Percentiles rank a stretch among this genome's conserved stretches.
These are phyloP conservation scores for Gryon sp. DNA, from an alignment of 1,140 invertebrate species.

Conservation along the genomic window DNA sequence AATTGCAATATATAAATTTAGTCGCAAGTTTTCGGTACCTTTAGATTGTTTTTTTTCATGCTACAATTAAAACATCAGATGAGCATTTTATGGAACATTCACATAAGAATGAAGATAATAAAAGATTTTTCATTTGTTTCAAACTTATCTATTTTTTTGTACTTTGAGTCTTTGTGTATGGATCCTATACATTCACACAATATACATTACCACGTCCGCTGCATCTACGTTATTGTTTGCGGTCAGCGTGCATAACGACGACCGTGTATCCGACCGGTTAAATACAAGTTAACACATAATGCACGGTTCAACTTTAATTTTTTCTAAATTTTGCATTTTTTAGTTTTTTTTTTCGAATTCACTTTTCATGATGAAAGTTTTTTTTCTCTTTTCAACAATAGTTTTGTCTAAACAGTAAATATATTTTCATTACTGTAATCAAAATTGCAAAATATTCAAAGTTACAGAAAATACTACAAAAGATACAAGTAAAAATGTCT, in stretches of 20 bases:
- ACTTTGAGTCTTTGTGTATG: slow-evolving; percentile 15
- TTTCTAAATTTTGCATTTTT: slow-evolving; percentile 3
- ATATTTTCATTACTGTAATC: too few species aligned
- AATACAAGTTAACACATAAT: slow-evolving; percentile 26
- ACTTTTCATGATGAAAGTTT: too few species aligned
- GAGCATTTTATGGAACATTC: slow-evolving; percentile 1
- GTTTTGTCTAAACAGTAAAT: too few species aligned
- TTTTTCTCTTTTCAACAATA: too few species aligned
- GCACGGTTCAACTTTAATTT: slow-evolving; percentile 18
- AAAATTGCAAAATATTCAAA: too few species aligned
- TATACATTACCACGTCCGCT: slow-evolving; percentile 67
- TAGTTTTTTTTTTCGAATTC: too few species aligned
- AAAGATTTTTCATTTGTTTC: slow-evolving; percentile 19
- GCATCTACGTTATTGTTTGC: slow-evolving; percentile 68
- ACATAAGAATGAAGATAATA: slow-evolving; percentile 7
- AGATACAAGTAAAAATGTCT: too few species aligned
- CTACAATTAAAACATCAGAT: neutral
- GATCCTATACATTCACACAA: slow-evolving; percentile 59
- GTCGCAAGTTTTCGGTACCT: too few species aligned
- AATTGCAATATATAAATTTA: too few species aligned
- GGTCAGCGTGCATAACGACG: slow-evolving; percentile 68
- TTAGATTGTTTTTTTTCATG: too few species aligned
- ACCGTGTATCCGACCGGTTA: slow-evolving; percentile 56
- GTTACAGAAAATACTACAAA: too few species aligned
- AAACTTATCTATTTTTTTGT: slow-evolving; percentile 12